phyloP scores from a whole-genome alignment of 2,113 vertebrate species.

The Argyrosomus japonicus region DNA sequence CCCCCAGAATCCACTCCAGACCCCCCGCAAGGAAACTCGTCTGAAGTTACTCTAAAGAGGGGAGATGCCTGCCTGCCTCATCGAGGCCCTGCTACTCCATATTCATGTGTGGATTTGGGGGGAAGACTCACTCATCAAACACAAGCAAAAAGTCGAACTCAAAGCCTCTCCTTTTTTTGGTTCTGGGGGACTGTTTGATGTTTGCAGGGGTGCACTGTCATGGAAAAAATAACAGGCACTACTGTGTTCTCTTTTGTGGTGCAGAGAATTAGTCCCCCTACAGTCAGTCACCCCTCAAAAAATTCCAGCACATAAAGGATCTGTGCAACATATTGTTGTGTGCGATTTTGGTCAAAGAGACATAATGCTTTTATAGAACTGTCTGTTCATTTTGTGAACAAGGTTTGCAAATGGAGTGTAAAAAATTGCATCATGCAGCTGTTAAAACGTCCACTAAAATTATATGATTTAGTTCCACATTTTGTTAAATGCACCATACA shows the following conservation, averaged over 20 bases:
- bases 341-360: background rate
- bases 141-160: constrained; percentile 56
- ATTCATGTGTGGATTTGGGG: constrained; percentile 67
- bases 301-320: background rate
- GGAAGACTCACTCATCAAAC: constrained; percentile 55
- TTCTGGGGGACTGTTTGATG: constrained; percentile 41
- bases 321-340: background rate
- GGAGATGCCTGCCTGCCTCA: constrained; percentile 61
- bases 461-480: background rate
- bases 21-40: constrained; percentile 70
- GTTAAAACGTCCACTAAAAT: background rate
- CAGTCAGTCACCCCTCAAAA: background rate
- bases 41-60: constrained; percentile 73
- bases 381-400: background rate
- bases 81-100: constrained; percentile 67
- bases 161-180: constrained; percentile 34
- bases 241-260: constrained; percentile 8
- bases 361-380: background rate
- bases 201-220: constrained; percentile 46
- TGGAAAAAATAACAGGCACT: constrained; percentile 15
- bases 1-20: constrained; percentile 71
- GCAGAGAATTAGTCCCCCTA: constrained; percentile 2
- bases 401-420: background rate
- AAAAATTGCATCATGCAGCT: background rate
- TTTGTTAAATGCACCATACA: background rate